Evolutionary conservation across 1,140 invertebrate species (phyloP), one percentile per base, ranked within the genome.

Genomic region (Luehdorfia chinensis): DNA sequence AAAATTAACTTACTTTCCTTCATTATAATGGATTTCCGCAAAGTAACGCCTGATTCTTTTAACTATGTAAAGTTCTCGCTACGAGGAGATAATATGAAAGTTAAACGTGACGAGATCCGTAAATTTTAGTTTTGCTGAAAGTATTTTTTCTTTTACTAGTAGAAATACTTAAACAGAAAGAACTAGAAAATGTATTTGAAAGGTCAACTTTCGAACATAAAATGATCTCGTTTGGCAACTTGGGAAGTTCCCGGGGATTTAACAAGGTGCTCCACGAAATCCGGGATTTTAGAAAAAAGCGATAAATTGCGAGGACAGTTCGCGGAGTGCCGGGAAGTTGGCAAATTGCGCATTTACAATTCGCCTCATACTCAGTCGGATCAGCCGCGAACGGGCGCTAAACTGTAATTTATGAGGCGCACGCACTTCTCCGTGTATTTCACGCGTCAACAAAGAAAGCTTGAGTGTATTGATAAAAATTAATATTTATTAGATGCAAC

Each of bases 321-420:
- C 21, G 21, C 43, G 25, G 55, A 55, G 50, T 55, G 59, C 48
- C 51, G 18, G 15, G 53, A 69, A 70, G 37, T 72, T 69, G 43
- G 60, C 49, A 78, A 74, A 77, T 77, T 66, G 66, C 54, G 47
- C 74, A 75, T 77, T 77, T 74, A 65, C 66, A 66, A 76, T 74
- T 67, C 74, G 66, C 45, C 56, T 66, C 70, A 69, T 60, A 65
- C 54, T 50, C 51, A 46, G 14, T 34, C 43, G 44, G 32, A 23
- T 32, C 21, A 36, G 36, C 50, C 14, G 32, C 36, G 18, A 28
- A 37, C 44, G 27, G 30, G 18, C n/a, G 30, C 47, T 52, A 59
- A 67, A 75, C 63, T 71, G 58, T 69, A 71, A 78, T 78, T 78
- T 78, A 78, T 73, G 65, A 65, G 36, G 8, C 13, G 48, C 50